Evolutionary conservation across 2,113 vertebrate species (phyloP), one percentile per base, ranked within the genome.

Genomic region (Pachyramphus minor): DNA sequence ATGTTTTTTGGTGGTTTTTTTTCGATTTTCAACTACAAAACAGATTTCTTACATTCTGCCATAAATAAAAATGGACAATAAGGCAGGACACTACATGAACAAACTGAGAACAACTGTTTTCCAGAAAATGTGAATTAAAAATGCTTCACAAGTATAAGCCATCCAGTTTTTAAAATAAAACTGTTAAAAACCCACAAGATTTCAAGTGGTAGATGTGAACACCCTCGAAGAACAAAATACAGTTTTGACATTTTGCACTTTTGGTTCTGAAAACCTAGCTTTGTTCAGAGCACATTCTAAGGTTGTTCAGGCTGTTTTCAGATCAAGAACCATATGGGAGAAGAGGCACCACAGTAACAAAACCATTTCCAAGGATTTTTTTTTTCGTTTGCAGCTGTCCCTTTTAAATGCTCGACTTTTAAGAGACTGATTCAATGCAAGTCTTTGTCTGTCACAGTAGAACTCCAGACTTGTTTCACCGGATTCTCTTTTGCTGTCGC

Each of bases 131-230:
- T 98, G 98, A 98, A 97, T 98, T 99, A 98, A 98, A 98, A 99
- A 98, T 97, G 98, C 98, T 99, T 98, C 98, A 99, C 98, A 99
- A 98, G 97, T 98, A 98, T 98, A 98, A 98, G 98, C 98, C 97
- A 98, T 98, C 98, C 98, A 99, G 98, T 99, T 99, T 99, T 99
- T 98, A 99, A 99, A 99, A 99, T 98, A 99, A 99, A 99, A 99
- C 98, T 98, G 98, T 98, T 98, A 98, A 97, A 97, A 97, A 98
- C 97, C 97, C 98, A 96, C 96, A 96, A 94, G 92, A 98, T 98
- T 98, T 98, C 97, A 97, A 97, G 97, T 59, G 97, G 96, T 96
- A 85, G 88, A 96, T 82, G 93, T 95, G 94, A 95, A 97, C 97
- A 97, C 96, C 97, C 87, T 97, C 80, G 81, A 97, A 95, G 96